Percentiles rank a stretch among this genome's conserved stretches.
Evolutionary conservation across 2,113 vertebrate genomes (phyloP).

Genomic region (Illadopsis cleaveri): DNA sequence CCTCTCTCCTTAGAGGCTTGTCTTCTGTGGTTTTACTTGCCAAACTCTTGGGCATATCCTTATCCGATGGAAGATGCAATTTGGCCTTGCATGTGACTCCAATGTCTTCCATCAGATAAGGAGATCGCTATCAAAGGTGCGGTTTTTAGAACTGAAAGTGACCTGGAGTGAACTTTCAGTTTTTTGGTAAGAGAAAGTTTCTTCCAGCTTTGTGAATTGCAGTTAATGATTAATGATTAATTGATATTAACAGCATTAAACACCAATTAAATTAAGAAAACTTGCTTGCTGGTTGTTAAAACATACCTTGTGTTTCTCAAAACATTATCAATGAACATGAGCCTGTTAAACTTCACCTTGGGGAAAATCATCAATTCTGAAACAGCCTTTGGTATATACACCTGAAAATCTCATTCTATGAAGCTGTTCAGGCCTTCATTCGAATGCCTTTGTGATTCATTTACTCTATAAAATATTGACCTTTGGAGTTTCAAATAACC

Average conservation of each 20-base stretch:
- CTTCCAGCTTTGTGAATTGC: background rate
- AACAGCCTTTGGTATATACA: rapidly evolving
- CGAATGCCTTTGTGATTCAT: rapidly evolving
- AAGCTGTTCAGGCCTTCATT: rapidly evolving
- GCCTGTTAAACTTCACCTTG: background rate
- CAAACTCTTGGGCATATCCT: background rate
- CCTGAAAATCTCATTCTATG: background rate
- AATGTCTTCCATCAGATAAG: background rate
- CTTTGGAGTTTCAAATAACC: background rate
- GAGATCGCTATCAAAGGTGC: background rate
- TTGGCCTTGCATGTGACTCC: background rate
- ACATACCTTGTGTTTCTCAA: background rate
- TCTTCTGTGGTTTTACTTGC: background rate
- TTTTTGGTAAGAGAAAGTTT: background rate
- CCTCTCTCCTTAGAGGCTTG: background rate
- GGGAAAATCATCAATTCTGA: background rate
- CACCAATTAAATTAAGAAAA: background rate
- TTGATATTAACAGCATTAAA: background rate
- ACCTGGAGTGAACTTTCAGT: background rate
- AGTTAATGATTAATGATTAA: background rate
- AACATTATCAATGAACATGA: background rate
- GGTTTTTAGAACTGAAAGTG: background rate
- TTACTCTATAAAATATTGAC: background rate
- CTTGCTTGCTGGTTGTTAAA: background rate
- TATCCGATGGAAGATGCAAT: no score